Percentiles rank a stretch among this genome's conserved stretches.
These are phyloP conservation scores for Heliconius sara DNA, from an alignment of 2,888 invertebrate species.

Conservation along the genomic window DNA sequence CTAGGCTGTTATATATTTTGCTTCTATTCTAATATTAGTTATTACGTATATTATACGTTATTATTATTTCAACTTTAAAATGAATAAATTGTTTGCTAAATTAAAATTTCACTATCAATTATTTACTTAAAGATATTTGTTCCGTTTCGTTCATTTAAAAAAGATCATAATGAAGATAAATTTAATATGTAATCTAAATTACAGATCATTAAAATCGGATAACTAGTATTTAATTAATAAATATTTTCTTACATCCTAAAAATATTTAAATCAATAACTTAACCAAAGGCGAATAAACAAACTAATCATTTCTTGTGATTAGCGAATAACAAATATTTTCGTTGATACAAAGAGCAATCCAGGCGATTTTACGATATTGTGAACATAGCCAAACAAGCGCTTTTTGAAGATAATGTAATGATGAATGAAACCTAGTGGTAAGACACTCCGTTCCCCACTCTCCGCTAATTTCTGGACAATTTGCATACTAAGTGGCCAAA, in stretches of 20 bases:
- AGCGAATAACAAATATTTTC: conserved; percentile 2
- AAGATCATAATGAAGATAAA: neutral
- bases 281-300: neutral
- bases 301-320: conserved; percentile 1
- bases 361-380: neutral
- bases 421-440: no score
- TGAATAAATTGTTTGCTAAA: neutral
- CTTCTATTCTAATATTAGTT: conserved; percentile 8
- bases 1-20: conserved; percentile 12
- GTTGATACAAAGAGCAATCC: neutral
- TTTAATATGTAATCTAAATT: neutral
- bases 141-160: neutral
- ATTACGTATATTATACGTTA: neutral
- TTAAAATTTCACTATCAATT: neutral
- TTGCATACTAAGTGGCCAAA: no score
- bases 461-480: no score
- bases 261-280: neutral
- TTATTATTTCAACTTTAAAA: neutral
- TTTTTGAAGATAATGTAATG: neutral
- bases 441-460: no score
- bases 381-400: neutral
- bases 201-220: neutral
- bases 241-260: neutral
- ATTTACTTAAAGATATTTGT: neutral
- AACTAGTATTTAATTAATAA: neutral